These are phyloP conservation scores for Pseudanteris insignis DNA, from an alignment of 2,888 invertebrate genomes.

Conservation along the genomic window DNA sequence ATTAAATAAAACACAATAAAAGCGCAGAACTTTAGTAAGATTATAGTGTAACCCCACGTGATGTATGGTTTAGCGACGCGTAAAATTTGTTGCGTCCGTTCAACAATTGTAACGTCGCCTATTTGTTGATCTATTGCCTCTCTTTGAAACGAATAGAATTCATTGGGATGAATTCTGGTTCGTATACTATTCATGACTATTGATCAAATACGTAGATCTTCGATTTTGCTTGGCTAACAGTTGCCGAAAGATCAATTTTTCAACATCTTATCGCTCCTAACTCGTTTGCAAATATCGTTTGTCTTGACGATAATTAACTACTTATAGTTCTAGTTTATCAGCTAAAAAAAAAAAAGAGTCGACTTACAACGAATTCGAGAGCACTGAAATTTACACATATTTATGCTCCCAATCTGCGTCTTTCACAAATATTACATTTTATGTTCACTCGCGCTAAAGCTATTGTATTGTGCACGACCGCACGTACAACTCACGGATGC, in stretches of 20 bases:
- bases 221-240: constrained; percentile 10
- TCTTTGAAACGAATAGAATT: constrained; percentile 12
- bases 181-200: constrained; percentile 48
- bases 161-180: constrained; percentile 29
- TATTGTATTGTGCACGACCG: constrained; percentile 70
- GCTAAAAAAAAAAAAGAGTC: constrained; percentile 40
- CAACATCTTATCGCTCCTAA: constrained; percentile 9
- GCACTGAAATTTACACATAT: constrained; percentile 54
- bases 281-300: constrained; percentile 17
- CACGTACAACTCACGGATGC: constrained; percentile 88
- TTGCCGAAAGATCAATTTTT: constrained; percentile 29
- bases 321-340: constrained; percentile 45
- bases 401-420: constrained; percentile 46
- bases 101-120: too few relatives aligned
- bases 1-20: constrained; percentile 46
- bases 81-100: too few relatives aligned
- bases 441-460: constrained; percentile 58
- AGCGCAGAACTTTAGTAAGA: constrained; percentile 47
- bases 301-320: constrained; percentile 45
- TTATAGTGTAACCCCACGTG: constrained; percentile 36
- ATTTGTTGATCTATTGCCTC: constrained; percentile 5
- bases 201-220: constrained; percentile 38
- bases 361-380: constrained; percentile 39
- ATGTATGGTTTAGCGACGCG: too few relatives aligned
- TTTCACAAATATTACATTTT: constrained; percentile 57